phyloP scores from a whole-genome alignment of 2,113 vertebrate species.

The Colius striatus region DNA sequence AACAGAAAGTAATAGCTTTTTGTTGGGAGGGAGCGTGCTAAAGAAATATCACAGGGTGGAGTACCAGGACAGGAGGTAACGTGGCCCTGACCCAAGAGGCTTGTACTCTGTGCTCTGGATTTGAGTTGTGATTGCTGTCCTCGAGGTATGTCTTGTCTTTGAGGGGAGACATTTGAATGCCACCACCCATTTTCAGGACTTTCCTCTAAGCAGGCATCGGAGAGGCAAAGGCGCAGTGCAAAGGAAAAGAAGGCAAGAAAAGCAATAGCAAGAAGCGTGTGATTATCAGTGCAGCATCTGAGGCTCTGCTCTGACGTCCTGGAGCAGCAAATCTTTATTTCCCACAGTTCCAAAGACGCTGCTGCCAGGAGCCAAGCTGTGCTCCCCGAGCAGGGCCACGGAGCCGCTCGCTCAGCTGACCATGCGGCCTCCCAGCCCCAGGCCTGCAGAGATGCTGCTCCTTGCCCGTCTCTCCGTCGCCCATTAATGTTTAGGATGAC shows the following conservation, averaged over 20 bases:
- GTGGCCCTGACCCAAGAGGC: background rate
- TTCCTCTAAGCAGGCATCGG: rapidly evolving
- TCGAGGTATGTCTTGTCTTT: background rate
- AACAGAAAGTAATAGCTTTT: background rate
- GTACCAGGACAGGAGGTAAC: background rate
- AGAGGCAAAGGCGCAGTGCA: background rate
- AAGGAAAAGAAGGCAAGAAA: background rate
- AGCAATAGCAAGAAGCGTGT: rapidly evolving
- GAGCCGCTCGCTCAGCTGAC: background rate
- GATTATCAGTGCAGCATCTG: background rate
- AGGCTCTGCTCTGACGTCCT: background rate
- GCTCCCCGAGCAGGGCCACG: background rate
- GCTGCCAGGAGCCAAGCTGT: background rate
- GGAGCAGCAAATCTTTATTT: background rate
- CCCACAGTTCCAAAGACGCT: background rate
- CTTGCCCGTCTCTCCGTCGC: background rate
- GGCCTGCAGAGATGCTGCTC: background rate
- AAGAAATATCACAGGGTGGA: background rate
- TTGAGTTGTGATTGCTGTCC: background rate
- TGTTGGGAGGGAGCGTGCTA: background rate
- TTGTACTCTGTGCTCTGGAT: rapidly evolving
- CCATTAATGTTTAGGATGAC: background rate
- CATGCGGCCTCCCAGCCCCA: background rate
- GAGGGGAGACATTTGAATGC: background rate
- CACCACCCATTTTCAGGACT: background rate